phyloP scores from a whole-genome alignment of 2,888 invertebrate species.

The Cataglyphis livida region DNA sequence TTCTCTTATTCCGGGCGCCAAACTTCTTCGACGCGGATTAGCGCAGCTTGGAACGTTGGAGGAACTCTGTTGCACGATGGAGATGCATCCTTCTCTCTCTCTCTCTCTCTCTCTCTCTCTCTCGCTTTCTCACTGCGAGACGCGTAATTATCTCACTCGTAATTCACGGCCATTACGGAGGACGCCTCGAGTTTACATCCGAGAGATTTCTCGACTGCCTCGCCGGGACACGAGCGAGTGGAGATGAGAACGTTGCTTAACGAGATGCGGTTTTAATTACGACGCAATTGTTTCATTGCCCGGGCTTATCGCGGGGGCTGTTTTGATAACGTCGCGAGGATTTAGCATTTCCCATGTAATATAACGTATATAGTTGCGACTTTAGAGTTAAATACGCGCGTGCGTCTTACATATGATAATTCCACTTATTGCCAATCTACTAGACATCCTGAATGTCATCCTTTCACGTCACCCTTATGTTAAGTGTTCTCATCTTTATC shows the following conservation, averaged over 20 bases:
- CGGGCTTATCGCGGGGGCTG: slow-evolving; percentile 25
- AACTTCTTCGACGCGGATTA: slow-evolving; percentile 29
- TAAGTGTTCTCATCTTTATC: neutral
- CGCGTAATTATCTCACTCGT: slow-evolving; percentile 63
- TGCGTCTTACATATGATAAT: slow-evolving; percentile 24
- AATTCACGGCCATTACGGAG: slow-evolving; percentile 55
- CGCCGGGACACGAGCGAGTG: slow-evolving; percentile 16
- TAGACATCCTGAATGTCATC: neutral
- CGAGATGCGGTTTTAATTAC: slow-evolving; percentile 52
- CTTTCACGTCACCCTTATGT: neutral
- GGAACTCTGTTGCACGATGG: slow-evolving; percentile 17
- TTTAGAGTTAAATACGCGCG: neutral
- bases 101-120: neutral
- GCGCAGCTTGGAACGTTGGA: neutral
- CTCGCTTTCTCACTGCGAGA: neutral
- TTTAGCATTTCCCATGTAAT: slow-evolving; percentile 35
- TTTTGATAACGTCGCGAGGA: slow-evolving; percentile 33
- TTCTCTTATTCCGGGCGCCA: neutral
- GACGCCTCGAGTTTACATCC: slow-evolving; percentile 54
- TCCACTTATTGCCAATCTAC: slow-evolving; percentile 20
- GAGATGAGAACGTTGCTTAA: slow-evolving; percentile 47
- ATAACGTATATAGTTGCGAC: neutral
- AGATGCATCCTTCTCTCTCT: neutral
- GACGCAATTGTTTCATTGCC: slow-evolving; percentile 46
- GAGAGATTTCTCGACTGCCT: slow-evolving; percentile 32